Evolutionary conservation across 2,113 vertebrate genomes (phyloP).

Genomic region (Mustela lutreola): DNA sequence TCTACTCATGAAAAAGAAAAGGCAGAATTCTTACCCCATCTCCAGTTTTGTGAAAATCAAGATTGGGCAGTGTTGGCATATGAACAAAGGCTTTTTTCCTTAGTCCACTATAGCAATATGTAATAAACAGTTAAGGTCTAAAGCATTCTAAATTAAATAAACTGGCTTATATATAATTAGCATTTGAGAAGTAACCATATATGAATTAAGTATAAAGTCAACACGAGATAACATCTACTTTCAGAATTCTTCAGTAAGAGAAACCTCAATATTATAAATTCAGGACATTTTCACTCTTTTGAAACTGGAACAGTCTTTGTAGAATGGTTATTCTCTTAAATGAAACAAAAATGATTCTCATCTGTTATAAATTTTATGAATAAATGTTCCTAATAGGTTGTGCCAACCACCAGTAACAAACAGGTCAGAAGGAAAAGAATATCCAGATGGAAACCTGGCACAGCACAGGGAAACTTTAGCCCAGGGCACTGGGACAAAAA

Average conservation of each 20-base stretch:
- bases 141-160: slow-evolving; percentile 50
- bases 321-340: slow-evolving; percentile 64
- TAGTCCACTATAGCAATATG: slow-evolving; percentile 99
- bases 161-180: neutral
- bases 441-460: slow-evolving; percentile 83
- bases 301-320: slow-evolving; percentile 46
- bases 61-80: slow-evolving; percentile 96
- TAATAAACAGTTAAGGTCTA: slow-evolving; percentile 92
- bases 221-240: slow-evolving; percentile 37
- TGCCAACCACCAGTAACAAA: slow-evolving; percentile 73
- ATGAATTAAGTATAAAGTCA: slow-evolving; percentile 67
- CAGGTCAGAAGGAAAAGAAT: slow-evolving; percentile 76
- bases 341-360: slow-evolving; percentile 62
- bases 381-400: slow-evolving; percentile 67
- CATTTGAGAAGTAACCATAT: slow-evolving; percentile 50
- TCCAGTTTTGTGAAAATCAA: slow-evolving; percentile 96
- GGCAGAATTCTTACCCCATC: slow-evolving; percentile 92
- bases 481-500: slow-evolving; percentile 74
- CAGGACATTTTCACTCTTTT: neutral
- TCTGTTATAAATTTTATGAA: slow-evolving; percentile 74
- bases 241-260: slow-evolving; percentile 52
- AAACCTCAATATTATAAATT: slow-evolving; percentile 54
- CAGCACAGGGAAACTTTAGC: slow-evolving; percentile 76
- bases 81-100: slow-evolving; percentile 98
- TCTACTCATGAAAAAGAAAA: slow-evolving; percentile 64